phyloP scores from a whole-genome alignment of 1,140 invertebrate genomes.

The Apocrypta bakeri region DNA sequence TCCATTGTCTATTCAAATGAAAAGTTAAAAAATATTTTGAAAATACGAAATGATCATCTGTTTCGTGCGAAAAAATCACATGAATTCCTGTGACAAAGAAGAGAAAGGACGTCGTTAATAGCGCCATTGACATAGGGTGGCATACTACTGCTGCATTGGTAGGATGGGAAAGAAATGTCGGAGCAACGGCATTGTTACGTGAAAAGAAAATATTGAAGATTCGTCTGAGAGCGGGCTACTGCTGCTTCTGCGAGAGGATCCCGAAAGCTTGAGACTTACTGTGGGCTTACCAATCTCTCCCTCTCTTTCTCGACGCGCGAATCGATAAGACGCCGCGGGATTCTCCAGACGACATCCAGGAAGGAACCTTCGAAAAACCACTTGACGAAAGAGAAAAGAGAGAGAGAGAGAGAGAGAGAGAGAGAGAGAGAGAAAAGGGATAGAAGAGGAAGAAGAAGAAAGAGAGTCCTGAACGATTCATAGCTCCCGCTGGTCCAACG shows the following conservation, averaged over 20 bases:
- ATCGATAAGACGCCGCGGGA: conserved; percentile 57
- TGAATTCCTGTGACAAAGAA: conserved; percentile 27
- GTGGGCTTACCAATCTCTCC: conserved; percentile 37
- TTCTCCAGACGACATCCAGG: conserved; percentile 52
- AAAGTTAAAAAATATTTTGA: background rate
- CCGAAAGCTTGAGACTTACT: conserved; percentile 24
- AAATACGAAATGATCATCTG: no score
- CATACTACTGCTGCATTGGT: conserved; percentile 29
- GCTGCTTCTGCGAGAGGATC: background rate
- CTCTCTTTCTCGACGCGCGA: conserved; percentile 33
- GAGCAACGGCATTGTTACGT: conserved; percentile 42
- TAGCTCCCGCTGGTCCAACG: conserved; percentile 44
- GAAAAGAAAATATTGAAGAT: conserved; percentile 52
- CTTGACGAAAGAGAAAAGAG: no score
- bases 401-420: conserved; percentile 31
- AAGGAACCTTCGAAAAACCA: conserved; percentile 50
- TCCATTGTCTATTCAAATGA: background rate
- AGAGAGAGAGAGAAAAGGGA: conserved; percentile 29
- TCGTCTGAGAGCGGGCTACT: conserved; percentile 6
- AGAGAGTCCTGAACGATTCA: conserved; percentile 43
- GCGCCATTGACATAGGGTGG: conserved; percentile 36
- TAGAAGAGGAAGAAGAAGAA: conserved; percentile 28
- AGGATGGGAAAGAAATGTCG: background rate
- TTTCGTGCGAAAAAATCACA: background rate
- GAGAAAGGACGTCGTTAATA: conserved; percentile 33